phyloP scores from a whole-genome alignment of 2,797 vertebrate genomes.

The Lagodon rhomboides region DNA sequence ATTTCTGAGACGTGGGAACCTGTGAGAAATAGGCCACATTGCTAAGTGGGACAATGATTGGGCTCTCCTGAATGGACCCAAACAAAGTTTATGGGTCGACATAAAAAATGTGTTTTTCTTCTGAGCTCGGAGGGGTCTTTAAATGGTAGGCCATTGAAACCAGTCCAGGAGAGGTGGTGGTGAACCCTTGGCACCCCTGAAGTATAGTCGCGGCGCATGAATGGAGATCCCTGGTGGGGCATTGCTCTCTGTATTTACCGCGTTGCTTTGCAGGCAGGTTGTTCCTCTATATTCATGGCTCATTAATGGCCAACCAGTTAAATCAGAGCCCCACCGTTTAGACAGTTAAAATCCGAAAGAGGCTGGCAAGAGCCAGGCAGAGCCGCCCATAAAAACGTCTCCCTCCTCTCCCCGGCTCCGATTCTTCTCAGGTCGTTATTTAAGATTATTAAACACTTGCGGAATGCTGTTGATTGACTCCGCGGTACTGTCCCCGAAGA shows the following conservation, averaged over 20 bases:
- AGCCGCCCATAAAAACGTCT: conserved; percentile 80
- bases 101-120: conserved; percentile 87
- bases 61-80: conserved; percentile 75
- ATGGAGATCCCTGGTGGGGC: conserved; percentile 90
- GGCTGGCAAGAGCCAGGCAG: conserved; percentile 70
- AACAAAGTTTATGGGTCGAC: conserved; percentile 84
- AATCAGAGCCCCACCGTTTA: conserved; percentile 86
- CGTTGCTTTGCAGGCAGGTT: conserved; percentile 88
- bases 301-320: conserved; percentile 92
- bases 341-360: conserved; percentile 79
- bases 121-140: conserved; percentile 80
- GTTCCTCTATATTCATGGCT: conserved; percentile 91
- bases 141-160: conserved; percentile 84
- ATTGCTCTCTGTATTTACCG: conserved; percentile 87
- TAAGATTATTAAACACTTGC: conserved; percentile 85
- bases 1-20: conserved; percentile 78
- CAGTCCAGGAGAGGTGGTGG: conserved; percentile 86
- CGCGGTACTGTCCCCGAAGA: conserved; percentile 93
- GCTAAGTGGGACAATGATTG: conserved; percentile 78
- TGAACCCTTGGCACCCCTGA: conserved; percentile 88
- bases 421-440: conserved; percentile 87
- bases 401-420: conserved; percentile 76
- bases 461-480: conserved; percentile 93
- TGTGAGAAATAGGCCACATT: conserved; percentile 74
- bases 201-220: conserved; percentile 82